phyloP scores from a whole-genome alignment of 2,113 vertebrate genomes.

The Aldabrachelys gigantea region DNA sequence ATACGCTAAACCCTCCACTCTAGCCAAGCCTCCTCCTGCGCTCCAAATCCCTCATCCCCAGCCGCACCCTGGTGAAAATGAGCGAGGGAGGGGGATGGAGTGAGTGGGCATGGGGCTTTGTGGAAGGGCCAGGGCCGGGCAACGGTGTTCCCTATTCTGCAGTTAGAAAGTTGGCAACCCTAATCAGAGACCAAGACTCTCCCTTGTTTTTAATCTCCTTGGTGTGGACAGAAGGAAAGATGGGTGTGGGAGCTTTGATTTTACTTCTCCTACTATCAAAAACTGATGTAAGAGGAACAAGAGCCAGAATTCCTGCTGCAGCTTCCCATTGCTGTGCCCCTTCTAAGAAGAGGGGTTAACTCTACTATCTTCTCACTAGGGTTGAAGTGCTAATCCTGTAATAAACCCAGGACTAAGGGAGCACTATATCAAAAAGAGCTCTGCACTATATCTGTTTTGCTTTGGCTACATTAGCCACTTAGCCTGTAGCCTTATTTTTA shows the following conservation, averaged over 20 bases:
- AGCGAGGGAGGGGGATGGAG: too few relatives aligned
- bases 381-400: neutral
- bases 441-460: neutral
- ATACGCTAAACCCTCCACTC: too few relatives aligned
- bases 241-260: neutral
- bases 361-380: accelerated
- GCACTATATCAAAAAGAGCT: neutral
- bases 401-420: neutral
- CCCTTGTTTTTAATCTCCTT: neutral
- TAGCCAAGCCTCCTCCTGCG: too few relatives aligned
- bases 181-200: neutral
- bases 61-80: too few relatives aligned
- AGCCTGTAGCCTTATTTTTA: accelerated
- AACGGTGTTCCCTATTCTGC: too few relatives aligned
- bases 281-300: accelerated
- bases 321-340: neutral
- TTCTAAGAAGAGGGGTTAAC: neutral
- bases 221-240: neutral
- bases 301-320: neutral
- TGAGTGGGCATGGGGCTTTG: too few relatives aligned
- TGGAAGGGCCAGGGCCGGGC: too few relatives aligned
- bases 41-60: too few relatives aligned
- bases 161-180: too few relatives aligned
- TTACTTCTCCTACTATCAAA: neutral
- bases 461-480: neutral